Percentiles rank a stretch among this genome's conserved stretches.
Conservation (phyloP, 2,113 vertebrate species). For the Leuciscus idus region DNA sequence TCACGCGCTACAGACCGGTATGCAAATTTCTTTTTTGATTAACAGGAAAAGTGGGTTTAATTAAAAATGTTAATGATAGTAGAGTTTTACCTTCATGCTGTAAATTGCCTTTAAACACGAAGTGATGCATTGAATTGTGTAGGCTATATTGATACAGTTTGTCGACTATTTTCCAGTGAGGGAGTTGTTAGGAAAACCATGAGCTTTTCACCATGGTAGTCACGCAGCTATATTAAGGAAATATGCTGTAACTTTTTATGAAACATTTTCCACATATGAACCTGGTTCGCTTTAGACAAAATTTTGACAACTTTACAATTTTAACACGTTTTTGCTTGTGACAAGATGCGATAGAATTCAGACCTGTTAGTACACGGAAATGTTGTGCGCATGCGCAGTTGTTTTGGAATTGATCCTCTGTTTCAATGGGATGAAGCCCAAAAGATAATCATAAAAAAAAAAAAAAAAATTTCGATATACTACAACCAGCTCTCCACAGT, state of each 20-base stretch:
- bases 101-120: not conserved
- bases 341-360: not conserved
- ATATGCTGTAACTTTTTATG: not conserved
- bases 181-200: not conserved
- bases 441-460: not conserved
- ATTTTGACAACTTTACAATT: not conserved
- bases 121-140: not conserved
- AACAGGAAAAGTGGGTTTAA: not conserved
- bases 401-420: not conserved
- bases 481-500: not conserved
- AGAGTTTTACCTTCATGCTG: not conserved
- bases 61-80: not conserved
- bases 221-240: not conserved
- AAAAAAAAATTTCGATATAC: too few relatives aligned
- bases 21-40: conserved; percentile 47
- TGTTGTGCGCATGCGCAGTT: conserved; percentile 15
- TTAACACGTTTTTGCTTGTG: not conserved
- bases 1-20: conserved; percentile 76
- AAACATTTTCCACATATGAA: not conserved
- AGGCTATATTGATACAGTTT: not conserved
- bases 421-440: not conserved
- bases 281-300: too few relatives aligned
- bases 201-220: not conserved
- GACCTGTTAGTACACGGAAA: not conserved
- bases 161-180: not conserved